Evolutionary conservation across 2,888 invertebrate genomes (phyloP).

Genomic region (Philereme vetulata): DNA sequence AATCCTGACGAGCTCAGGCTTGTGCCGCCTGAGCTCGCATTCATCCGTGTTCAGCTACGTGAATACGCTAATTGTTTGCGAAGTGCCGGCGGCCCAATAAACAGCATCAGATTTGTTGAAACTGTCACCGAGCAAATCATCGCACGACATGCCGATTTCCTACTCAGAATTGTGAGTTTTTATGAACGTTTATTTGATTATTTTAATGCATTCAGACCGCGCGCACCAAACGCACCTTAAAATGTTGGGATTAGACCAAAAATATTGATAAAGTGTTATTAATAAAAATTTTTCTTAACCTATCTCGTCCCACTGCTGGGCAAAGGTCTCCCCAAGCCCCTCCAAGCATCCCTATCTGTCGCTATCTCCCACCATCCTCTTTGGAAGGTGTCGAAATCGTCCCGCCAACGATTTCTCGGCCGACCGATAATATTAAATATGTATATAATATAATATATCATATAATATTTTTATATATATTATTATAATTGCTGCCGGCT

Average conservation of each 20-base stretch:
- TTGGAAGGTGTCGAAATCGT: too few species aligned
- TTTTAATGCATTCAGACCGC: not conserved
- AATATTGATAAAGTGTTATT: too few species aligned
- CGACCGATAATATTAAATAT: too few species aligned
- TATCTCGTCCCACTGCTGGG: too few species aligned
- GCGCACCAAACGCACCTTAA: not conserved
- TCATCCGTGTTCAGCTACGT: constrained; percentile 52
- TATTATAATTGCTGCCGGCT: too few species aligned
- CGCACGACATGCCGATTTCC: constrained; percentile 45
- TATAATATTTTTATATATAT: too few species aligned
- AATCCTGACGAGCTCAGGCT: constrained; percentile 42
- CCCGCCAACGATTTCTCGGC: too few species aligned
- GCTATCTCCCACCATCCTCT: too few species aligned
- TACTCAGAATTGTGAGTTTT: constrained; percentile 52
- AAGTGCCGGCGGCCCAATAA: constrained; percentile 36
- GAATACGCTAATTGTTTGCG: constrained; percentile 51
- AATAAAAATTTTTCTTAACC: too few species aligned
- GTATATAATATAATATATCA: too few species aligned
- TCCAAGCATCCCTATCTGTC: too few species aligned
- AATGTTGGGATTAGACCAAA: not conserved
- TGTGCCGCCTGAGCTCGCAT: constrained; percentile 53
- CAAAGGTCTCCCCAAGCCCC: too few species aligned
- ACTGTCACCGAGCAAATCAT: constrained; percentile 50
- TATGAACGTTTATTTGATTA: not conserved
- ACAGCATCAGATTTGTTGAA: constrained; percentile 42